Percentiles rank a stretch among this genome's conserved stretches.
Conservation (phyloP, 2,888 invertebrate species). For the Mongoloraphidia duomilia region DNA sequence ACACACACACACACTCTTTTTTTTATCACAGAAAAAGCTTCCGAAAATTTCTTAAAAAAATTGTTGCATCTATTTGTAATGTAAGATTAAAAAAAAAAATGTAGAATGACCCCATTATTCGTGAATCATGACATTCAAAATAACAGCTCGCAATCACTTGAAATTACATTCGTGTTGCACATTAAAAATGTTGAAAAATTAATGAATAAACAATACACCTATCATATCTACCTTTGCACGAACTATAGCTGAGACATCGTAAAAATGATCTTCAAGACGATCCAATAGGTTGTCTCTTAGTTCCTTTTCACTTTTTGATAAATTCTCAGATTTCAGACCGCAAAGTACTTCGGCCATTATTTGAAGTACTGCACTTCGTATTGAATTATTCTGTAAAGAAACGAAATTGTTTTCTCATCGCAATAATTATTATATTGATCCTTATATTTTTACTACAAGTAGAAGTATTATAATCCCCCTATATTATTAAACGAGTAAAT, state of each 20-base stretch:
- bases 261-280: slow-evolving; percentile 65
- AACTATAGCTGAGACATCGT: slow-evolving; percentile 74
- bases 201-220: neutral
- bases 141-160: neutral
- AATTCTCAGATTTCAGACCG: slow-evolving; percentile 56
- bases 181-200: neutral
- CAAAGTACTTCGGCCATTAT: slow-evolving; percentile 69
- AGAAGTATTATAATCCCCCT: too few species aligned
- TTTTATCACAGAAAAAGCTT: too few species aligned
- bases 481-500: too few species aligned
- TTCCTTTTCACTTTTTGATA: slow-evolving; percentile 49
- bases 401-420: too few species aligned
- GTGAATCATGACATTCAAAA: neutral
- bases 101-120: too few species aligned
- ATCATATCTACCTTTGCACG: slow-evolving; percentile 53
- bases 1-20: too few species aligned
- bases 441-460: too few species aligned
- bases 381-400: slow-evolving; percentile 40
- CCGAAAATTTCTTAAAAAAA: too few species aligned
- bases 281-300: slow-evolving; percentile 68
- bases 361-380: slow-evolving; percentile 69
- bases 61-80: too few species aligned
- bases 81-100: too few species aligned
- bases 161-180: neutral
- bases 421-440: too few species aligned